These are phyloP conservation scores for Rhadinocentrus ornatus DNA, from an alignment of 2,797 vertebrate species.

Conservation along the genomic window DNA sequence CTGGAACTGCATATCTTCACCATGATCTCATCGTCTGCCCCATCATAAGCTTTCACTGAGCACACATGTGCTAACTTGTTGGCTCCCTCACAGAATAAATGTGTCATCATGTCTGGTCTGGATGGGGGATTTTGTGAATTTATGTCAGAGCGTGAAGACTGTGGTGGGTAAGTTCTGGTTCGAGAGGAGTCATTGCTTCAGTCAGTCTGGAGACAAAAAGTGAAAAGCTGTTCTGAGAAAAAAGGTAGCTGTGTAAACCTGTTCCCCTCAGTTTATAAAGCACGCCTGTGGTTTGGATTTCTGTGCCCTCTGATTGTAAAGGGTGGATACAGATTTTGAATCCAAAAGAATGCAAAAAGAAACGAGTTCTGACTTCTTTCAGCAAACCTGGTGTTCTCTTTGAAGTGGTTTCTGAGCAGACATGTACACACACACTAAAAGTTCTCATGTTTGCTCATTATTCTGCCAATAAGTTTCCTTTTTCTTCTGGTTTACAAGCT, in stretches of 20 bases:
- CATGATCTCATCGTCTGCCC: constrained; percentile 27
- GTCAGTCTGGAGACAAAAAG: constrained; percentile 9
- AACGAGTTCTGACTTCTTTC: constrained; percentile 29
- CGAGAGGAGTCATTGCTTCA: constrained; percentile 7
- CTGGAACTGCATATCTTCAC: constrained; percentile 31
- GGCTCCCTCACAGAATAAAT: constrained; percentile 12
- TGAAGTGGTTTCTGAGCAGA: constrained; percentile 3
- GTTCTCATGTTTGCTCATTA: not conserved
- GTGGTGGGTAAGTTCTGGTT: constrained; percentile 33
- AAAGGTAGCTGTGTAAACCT: not conserved
- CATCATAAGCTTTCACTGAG: not conserved
- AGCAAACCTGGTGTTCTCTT: not conserved
- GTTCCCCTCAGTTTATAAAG: not conserved
- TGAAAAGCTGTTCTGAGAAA: not conserved
- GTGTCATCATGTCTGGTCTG: not conserved
- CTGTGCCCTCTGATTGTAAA: not conserved
- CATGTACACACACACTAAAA: not conserved
- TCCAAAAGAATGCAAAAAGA: not conserved
- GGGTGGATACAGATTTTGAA: not conserved
- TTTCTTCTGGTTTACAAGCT: not conserved
- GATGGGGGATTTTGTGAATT: constrained; percentile 32
- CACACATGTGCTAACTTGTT: constrained; percentile 20
- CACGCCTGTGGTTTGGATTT: not conserved
- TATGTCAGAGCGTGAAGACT: not conserved
- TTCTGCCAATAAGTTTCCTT: not conserved